These are phyloP conservation scores for Nymphalis polychloros DNA, from an alignment of 2,888 invertebrate genomes.

Conservation along the genomic window DNA sequence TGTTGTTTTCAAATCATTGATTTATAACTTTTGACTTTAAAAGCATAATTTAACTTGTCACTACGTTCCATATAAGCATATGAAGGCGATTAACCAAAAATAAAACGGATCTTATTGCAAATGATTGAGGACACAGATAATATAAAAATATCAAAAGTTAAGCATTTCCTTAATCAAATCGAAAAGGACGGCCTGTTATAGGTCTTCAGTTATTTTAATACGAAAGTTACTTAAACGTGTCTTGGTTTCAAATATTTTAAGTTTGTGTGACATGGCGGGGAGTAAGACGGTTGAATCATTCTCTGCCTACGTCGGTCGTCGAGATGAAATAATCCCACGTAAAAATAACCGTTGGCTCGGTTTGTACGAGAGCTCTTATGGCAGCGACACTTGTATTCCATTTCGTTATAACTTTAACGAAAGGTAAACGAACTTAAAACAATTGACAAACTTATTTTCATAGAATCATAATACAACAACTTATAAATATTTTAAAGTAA, in stretches of 20 bases:
- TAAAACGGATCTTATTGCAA: background rate
- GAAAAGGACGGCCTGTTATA: constrained; percentile 13
- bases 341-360: constrained; percentile 19
- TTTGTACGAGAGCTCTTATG: constrained; percentile 23
- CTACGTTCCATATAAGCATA: background rate
- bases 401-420: background rate
- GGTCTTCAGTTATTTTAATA: background rate
- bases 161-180: constrained; percentile 16
- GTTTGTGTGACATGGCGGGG: constrained; percentile 5
- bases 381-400: constrained; percentile 7
- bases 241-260: constrained; percentile 5
- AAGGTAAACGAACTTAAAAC: constrained; percentile 4
- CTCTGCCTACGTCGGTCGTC: constrained; percentile 3
- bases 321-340: constrained; percentile 18
- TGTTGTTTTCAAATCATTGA: too few relatives aligned
- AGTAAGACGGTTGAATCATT: constrained; percentile 7
- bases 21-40: too few relatives aligned
- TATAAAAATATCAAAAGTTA: constrained; percentile 2
- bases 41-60: too few relatives aligned
- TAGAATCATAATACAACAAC: too few relatives aligned
- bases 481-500: background rate
- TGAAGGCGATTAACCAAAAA: background rate
- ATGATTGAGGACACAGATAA: background rate
- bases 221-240: background rate
- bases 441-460: background rate